Evolutionary conservation across 2,113 vertebrate species (phyloP), one percentile per base, ranked within the genome.

Genomic region (Nibea albiflora): DNA sequence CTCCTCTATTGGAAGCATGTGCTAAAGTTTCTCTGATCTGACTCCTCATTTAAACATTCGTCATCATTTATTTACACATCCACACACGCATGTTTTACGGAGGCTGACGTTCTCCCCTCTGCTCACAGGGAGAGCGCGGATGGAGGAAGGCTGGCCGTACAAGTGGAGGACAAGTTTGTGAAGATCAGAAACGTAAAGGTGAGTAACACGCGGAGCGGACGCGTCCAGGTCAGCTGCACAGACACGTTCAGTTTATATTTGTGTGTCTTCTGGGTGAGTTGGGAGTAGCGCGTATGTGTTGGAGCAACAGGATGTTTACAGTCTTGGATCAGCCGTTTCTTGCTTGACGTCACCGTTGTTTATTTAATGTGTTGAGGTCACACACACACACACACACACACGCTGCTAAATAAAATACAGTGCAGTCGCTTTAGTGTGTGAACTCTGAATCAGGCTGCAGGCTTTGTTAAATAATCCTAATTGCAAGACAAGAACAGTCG

Each of bases 171-270:
- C 81, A 99, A 96, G 90, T 93, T 96, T 85, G 95, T 96, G 44
- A 97, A 95, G 93, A 92, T 99, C 77, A 96, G 83, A 92, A 98
- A 98, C 87, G 85, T 95, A 83, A 99, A 98, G 97, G 98, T 99
- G 95, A 92, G 85, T 60, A 31, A 22, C 16, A 22, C 22, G 7
- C 19, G 7, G 47, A 16, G 46, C 26, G 7, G 28, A 31, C 28
- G 5, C 11, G 11, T 31, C 22, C n/a, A 0, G 19, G 12, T 39
- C n/a, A 17, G 35, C 9, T 74, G 28, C 12, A 54, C 28, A 61
- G 0, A n/a, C 22, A 4, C 35, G 3, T 7, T 31, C 49, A 20
- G 16, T 26, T 20, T 39, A 1, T 20, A 0, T 31, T 39, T 56
- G 35, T 68, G 31, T 24, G 12, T 71, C 3, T 53, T 52, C 26